Evolutionary conservation across 2,797 vertebrate genomes (phyloP).

Genomic region (Lerista edwardsae): DNA sequence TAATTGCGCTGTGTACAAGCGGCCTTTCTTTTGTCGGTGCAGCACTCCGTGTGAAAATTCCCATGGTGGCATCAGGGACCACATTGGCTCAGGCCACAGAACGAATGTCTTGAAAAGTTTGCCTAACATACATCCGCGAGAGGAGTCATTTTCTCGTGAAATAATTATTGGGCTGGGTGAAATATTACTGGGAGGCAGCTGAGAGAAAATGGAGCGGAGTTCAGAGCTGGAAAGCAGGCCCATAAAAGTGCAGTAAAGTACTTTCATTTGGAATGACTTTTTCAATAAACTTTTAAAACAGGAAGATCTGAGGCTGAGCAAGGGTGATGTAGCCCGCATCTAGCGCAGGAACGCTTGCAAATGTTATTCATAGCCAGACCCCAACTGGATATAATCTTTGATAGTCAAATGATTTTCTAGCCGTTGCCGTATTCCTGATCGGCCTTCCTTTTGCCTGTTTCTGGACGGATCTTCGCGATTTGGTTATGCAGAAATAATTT

Average conservation of each 20-base stretch:
- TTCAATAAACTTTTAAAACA: constrained; percentile 34
- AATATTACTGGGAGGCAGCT: constrained; percentile 17
- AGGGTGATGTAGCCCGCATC: background rate
- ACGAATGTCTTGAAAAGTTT: background rate
- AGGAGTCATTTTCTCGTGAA: constrained; percentile 26
- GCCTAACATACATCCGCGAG: constrained; percentile 10
- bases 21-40: no score
- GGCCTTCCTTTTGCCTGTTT: background rate
- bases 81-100: background rate
- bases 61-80: background rate
- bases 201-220: background rate
- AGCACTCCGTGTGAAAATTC: no score
- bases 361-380: constrained; percentile 25
- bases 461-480: background rate
- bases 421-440: background rate
- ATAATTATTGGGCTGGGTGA: constrained; percentile 20
- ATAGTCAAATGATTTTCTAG: rapidly evolving
- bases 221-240: constrained; percentile 18
- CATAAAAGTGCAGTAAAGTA: constrained; percentile 4
- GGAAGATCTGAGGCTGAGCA: background rate
- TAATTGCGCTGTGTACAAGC: no score
- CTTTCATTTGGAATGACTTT: background rate
- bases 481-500: constrained; percentile 16
- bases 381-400: constrained; percentile 19
- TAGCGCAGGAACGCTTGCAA: background rate